Base-by-base conservation (phyloP, 2,888 invertebrate species). In the Agonum fuliginosum region DNA sequence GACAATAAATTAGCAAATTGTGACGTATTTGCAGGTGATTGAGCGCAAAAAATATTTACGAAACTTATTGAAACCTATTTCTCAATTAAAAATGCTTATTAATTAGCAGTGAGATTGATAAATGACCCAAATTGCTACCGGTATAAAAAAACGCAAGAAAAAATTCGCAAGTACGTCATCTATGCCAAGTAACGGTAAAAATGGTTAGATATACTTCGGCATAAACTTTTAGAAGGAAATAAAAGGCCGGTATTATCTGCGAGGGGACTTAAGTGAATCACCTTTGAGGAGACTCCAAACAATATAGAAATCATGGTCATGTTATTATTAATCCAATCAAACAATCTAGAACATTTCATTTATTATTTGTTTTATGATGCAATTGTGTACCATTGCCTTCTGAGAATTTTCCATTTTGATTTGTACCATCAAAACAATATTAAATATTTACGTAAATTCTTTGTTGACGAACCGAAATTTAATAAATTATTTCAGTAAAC, bases 301-400 rank as follows among this genome's bases (percentile, higher is more conserved):
- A 46, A 48, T 70, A 30, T 62, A 30, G 6, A 70, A 70, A 70
- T 70, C 70, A 70, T 70, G 70, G 70, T 27, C 70, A 70, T 48
- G 27, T 30, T 62, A 46, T 46, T 46, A 70, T 70, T 48, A 70
- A 48, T 70, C 30, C 30, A 70, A 46, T 70, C 70, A 70, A 70
- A 70, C 70, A 70, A 70, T 70, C 48, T 48, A 70, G 41, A 12
- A 22, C 30, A 65, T 65, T 65, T 19, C 20, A 48, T 6, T 37
- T n/a, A 10, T 37, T n/a, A n/a, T 37, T 37, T 37, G 37, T 37
- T 37, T 37, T 10, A 37, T 37, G 37, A n/a, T 6, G 37, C 37
- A 37, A 37, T 37, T 37, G 37, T 37, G 10, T 37, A 8, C 2
- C 12, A 37, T 10, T 37, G 37, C n/a, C 37, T 3, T 37, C 30